phyloP scores from a whole-genome alignment of 2,888 invertebrate species.

The Netelia inedita region DNA sequence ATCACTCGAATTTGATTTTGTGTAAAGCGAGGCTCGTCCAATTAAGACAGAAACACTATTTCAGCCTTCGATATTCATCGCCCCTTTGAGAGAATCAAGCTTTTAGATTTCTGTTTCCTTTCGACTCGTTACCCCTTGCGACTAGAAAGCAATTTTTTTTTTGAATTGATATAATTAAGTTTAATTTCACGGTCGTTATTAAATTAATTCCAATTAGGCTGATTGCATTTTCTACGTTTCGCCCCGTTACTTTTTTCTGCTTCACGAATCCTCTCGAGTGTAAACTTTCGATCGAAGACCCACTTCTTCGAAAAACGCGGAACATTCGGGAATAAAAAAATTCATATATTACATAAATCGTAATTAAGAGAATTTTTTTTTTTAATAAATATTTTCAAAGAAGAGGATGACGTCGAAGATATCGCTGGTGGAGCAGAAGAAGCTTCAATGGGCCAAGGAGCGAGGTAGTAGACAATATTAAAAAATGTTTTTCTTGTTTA shows the following conservation, averaged over 20 bases:
- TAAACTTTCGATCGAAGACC: conserved; percentile 13
- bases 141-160: background rate
- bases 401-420: conserved; percentile 76
- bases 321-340: no score
- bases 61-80: background rate
- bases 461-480: conserved; percentile 88
- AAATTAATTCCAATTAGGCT: background rate
- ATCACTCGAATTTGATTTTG: background rate
- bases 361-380: background rate
- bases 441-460: conserved; percentile 97
- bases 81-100: background rate
- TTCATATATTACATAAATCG: background rate
- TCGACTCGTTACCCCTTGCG: no score
- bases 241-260: background rate
- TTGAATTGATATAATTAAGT: background rate
- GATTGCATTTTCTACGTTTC: background rate
- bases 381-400: conserved; percentile 15
- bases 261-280: conserved; percentile 55
- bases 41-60: background rate
- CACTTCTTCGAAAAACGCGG: conserved; percentile 43
- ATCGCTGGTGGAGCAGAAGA: conserved; percentile 94
- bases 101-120: background rate
- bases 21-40: background rate
- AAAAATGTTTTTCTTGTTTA: conserved; percentile 4
- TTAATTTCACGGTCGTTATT: background rate